Base-by-base conservation (phyloP, 2,113 vertebrate genomes). In the Peucedramus taeniatus region DNA sequence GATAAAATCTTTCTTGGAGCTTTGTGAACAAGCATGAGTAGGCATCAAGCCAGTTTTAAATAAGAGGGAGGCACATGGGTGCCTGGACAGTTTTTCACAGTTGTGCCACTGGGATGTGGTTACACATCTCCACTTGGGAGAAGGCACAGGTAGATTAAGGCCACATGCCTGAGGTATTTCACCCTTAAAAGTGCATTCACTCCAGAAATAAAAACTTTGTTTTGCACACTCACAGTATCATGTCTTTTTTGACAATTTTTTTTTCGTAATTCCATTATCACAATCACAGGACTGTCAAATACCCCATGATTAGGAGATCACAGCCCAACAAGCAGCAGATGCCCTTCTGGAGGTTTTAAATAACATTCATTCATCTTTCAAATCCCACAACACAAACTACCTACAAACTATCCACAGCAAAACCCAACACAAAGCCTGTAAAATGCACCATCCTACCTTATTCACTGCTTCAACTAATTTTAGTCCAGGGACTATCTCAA, bases 281-380 rank as follows among this genome's bases (percentile, higher is more conserved):
- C 90, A 98, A 95, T 96, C 96, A 97, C 92, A 93, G 70, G 81
- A 94, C 89, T 97, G 80, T 92, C 96, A 97, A 96, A 97, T 96
- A 97, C 75, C 85, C 94, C 95, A 97, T 94, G 96, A 98, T 93
- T 94, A 97, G 94, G 96, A 95, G 96, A 97, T 91, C 96, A 92
- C 76, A 96, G 95, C 86, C 82, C 89, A 21, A 97, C 95, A 96
- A 97, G 92, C 77, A 97, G 93, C 94, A 98, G 96, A 96, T 93
- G 60, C 83, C 91, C 45, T 31, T 89, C 95, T 78, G 63, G 87
- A 94, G 68, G 84, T 95, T 97, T 97, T 93, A 96, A 97, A 95
- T 71, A 94, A 95, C 50, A 88, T 87, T 79, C 14, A 72, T 89
- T 96, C 87, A 56, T 94, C 97, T 95, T 92, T 90, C 91, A 97